These are phyloP conservation scores for Ibidorhyncha struthersii DNA, from an alignment of 2,113 vertebrate species.

Conservation along the genomic window DNA sequence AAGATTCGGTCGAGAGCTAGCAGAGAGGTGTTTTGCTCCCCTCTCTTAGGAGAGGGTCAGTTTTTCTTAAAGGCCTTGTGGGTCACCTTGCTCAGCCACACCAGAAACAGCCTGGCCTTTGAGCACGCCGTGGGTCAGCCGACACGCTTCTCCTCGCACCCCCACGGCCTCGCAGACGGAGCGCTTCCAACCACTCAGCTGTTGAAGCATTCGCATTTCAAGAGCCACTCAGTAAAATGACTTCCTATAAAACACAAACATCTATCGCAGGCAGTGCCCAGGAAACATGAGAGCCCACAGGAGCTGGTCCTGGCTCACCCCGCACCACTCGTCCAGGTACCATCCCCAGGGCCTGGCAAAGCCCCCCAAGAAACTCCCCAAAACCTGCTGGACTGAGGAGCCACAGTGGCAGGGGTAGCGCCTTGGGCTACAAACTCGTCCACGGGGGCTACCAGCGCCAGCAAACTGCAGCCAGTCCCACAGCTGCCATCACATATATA, in stretches of 20 bases:
- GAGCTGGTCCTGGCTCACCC: background rate
- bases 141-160: background rate
- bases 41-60: too few relatives aligned
- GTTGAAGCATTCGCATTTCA: background rate
- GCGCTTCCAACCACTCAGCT: background rate
- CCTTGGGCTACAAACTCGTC: background rate
- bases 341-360: background rate
- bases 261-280: background rate
- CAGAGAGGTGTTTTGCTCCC: background rate
- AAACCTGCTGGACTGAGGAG: background rate
- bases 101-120: background rate
- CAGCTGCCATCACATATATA: background rate
- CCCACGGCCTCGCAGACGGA: accelerated
- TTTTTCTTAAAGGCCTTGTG: background rate
- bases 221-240: background rate
- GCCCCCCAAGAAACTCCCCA: background rate
- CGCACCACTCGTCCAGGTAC: background rate
- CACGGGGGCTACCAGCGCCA: background rate
- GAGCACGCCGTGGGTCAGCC: background rate
- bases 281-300: background rate
- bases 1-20: background rate
- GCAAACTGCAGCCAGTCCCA: background rate
- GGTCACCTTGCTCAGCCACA: background rate
- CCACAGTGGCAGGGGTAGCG: background rate
- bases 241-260: background rate